These are phyloP conservation scores for Sarcophaga subvicina DNA, from an alignment of 2,888 invertebrate species.

Conservation along the genomic window DNA sequence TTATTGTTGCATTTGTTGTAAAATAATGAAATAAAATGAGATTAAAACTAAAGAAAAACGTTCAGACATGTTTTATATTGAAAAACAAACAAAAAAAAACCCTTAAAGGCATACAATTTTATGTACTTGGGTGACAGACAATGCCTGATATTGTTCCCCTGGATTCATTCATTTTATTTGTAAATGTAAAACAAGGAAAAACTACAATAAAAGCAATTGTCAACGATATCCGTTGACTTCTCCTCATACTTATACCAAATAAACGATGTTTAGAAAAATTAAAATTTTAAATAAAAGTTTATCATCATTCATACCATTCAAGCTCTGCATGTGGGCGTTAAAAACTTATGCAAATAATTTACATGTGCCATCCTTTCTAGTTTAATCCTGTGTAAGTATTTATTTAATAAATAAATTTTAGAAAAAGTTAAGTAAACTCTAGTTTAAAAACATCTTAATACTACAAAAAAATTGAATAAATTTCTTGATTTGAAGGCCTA, in stretches of 20 bases:
- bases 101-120: constrained; percentile 11
- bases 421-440: no score
- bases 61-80: not conserved
- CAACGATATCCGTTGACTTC: constrained; percentile 49
- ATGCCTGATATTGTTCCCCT: constrained; percentile 51
- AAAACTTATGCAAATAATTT: no score
- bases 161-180: constrained; percentile 3
- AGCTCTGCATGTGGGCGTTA: constrained; percentile 43
- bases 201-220: constrained; percentile 46
- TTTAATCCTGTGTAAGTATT: constrained; percentile 11
- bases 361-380: no score
- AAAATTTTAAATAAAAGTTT: constrained; percentile 32
- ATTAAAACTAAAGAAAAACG: constrained; percentile 45
- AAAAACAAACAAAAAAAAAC: not conserved
- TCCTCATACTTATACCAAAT: not conserved
- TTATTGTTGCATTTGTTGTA: not conserved
- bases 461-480: no score
- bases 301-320: no score
- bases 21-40: constrained; percentile 48
- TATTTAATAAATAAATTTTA: constrained; percentile 27
- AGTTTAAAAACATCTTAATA: no score
- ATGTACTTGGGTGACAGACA: constrained; percentile 23
- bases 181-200: not conserved
- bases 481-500: no score
- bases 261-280: constrained; percentile 4